Conservation (phyloP, 2,888 invertebrate genomes). For the Orthosia gracilis region DNA sequence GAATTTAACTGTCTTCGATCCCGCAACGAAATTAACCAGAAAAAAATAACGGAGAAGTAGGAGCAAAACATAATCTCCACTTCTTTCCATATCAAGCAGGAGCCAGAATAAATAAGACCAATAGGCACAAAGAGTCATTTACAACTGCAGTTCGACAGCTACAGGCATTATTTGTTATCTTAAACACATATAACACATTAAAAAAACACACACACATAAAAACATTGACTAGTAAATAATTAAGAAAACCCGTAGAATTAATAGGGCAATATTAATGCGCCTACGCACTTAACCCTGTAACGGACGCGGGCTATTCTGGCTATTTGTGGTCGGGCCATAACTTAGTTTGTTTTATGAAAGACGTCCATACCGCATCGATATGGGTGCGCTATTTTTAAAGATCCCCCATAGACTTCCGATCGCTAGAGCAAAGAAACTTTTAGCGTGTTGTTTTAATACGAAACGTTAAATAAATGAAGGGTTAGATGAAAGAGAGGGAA, state of each 20-base stretch:
- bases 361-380: slow-evolving; percentile 53
- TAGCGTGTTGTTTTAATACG: slow-evolving; percentile 52
- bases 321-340: slow-evolving; percentile 63
- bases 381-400: slow-evolving; percentile 56
- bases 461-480: slow-evolving; percentile 36
- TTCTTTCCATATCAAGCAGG: too few relatives aligned
- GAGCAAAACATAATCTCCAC: too few relatives aligned
- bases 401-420: slow-evolving; percentile 53
- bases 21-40: too few relatives aligned
- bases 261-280: slow-evolving; percentile 38
- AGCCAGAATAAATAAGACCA: too few relatives aligned
- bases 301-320: slow-evolving; percentile 54
- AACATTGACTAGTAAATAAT: slow-evolving; percentile 4
- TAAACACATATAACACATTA: not conserved
- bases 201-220: not conserved
- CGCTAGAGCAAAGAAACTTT: slow-evolving; percentile 49
- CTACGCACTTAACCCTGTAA: slow-evolving; percentile 53
- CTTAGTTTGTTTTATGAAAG: slow-evolving; percentile 63
- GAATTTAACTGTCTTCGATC: too few relatives aligned
- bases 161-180: not conserved
- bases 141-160: too few relatives aligned
- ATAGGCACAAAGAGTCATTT: too few relatives aligned
- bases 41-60: too few relatives aligned
- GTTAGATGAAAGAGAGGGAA: slow-evolving; percentile 44
- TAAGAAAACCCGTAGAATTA: slow-evolving; percentile 19